Conservation (phyloP, 2,888 invertebrate species). For the Melinaea menophilus region DNA sequence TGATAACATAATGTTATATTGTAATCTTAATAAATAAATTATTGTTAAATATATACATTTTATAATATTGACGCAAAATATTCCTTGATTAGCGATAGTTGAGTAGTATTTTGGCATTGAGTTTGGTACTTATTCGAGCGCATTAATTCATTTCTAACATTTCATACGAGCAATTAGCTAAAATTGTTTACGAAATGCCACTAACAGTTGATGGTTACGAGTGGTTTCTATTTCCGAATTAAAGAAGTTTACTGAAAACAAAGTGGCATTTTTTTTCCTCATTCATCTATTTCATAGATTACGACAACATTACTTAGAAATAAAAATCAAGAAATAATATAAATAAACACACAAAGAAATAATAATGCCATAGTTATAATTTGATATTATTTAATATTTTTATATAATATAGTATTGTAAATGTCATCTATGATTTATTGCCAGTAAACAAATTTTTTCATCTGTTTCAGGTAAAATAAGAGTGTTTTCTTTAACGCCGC, state of each 20-base stretch:
- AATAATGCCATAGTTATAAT: too few species aligned
- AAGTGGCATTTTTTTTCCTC: not conserved
- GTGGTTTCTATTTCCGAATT: constrained; percentile 18
- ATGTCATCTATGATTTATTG: too few species aligned
- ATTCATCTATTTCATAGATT: not conserved
- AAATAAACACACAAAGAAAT: too few species aligned
- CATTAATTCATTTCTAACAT: constrained; percentile 29
- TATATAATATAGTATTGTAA: too few species aligned
- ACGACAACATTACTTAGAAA: too few species aligned
- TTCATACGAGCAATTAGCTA: constrained; percentile 37
- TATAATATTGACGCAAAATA: not conserved
- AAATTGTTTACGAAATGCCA: constrained; percentile 34
- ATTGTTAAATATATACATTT: not conserved
- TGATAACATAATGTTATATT: too few species aligned
- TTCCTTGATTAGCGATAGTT: not conserved
- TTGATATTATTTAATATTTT: too few species aligned
- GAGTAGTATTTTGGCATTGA: constrained; percentile 8
- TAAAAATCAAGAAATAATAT: too few species aligned
- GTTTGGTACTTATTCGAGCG: constrained; percentile 7
- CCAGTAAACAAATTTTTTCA: too few species aligned
- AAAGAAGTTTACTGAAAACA: not conserved
- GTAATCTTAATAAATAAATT: not conserved
- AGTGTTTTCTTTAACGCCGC: too few species aligned
- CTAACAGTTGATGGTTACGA: constrained; percentile 39
- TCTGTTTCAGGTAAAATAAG: too few species aligned